Evolutionary conservation across 2,888 invertebrate genomes (phyloP).

Genomic region (Vesta saturnalis): DNA sequence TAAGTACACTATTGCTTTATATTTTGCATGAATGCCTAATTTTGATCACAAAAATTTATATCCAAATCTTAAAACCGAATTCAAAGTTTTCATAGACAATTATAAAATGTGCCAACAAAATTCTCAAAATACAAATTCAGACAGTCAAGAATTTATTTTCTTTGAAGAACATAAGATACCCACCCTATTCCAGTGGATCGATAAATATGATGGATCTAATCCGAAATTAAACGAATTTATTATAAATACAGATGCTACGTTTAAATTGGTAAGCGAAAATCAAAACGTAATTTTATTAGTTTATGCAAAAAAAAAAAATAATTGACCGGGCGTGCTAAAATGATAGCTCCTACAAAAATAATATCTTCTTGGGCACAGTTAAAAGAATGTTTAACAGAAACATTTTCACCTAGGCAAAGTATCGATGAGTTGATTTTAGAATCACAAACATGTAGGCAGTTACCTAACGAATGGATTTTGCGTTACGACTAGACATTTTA

Average conservation of each 20-base stretch:
- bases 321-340: conserved; percentile 15
- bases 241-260: conserved; percentile 13
- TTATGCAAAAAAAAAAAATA: conserved; percentile 21
- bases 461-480: conserved; percentile 12
- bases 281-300: conserved; percentile 12
- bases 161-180: neutral
- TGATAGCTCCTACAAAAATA: conserved; percentile 16
- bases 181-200: conserved; percentile 15
- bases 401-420: too few species aligned
- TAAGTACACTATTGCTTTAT: neutral
- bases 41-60: neutral
- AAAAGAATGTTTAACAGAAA: conserved; percentile 18
- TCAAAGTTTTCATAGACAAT: neutral
- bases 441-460: too few species aligned
- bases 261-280: conserved; percentile 8
- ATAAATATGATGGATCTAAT: conserved; percentile 15
- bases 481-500: too few species aligned
- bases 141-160: neutral
- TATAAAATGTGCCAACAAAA: neutral
- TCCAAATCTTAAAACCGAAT: too few species aligned
- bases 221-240: conserved; percentile 7
- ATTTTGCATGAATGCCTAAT: neutral
- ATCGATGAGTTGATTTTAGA: too few species aligned
- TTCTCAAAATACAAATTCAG: neutral
- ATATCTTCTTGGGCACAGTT: conserved; percentile 5